A percentile compares a stretch with the other conserved stretches of the same genome.
phyloP scores from a whole-genome alignment of 2,888 invertebrate species.

The Nebria salina region DNA sequence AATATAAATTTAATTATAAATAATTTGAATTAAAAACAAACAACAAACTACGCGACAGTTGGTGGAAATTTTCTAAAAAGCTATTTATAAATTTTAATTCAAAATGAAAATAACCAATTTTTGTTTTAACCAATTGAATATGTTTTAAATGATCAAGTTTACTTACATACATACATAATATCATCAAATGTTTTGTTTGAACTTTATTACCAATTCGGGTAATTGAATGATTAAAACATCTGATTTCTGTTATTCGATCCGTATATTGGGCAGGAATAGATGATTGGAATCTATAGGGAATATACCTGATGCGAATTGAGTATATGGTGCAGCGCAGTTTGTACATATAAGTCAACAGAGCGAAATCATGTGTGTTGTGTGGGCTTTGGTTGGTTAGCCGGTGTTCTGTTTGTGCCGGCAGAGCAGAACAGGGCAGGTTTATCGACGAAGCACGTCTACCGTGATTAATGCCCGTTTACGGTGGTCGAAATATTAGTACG shows the following conservation, averaged over 20 bases:
- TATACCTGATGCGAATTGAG: constrained; percentile 11
- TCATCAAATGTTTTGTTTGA: neutral
- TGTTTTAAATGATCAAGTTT: neutral
- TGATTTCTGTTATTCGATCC: constrained; percentile 17
- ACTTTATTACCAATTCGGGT: neutral
- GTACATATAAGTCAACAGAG: neutral
- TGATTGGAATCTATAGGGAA: constrained; percentile 4
- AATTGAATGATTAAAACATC: neutral
- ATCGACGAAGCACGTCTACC: constrained; percentile 6
- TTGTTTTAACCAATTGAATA: neutral
- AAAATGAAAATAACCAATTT: no score
- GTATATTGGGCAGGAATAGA: neutral
- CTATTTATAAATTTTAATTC: no score
- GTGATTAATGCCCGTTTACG: constrained; percentile 37
- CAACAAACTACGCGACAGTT: neutral
- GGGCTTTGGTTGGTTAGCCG: neutral
- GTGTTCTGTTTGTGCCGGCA: neutral
- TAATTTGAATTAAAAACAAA: neutral
- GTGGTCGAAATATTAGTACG: constrained; percentile 29
- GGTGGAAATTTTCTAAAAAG: neutral
- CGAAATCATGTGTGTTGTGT: neutral
- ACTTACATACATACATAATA: no score
- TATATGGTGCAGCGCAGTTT: neutral
- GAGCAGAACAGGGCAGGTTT: neutral
- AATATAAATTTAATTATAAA: neutral